Evolutionary conservation across 2,113 vertebrate genomes (phyloP).

Genomic region (human (Homo sapiens)): GRCh38 chr13:100949501-100950000

Average conservation of each 20-base stretch:
- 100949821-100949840: background rate
- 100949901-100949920: background rate
- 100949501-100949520: background rate
- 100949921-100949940: background rate
- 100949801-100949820: background rate
- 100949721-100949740: background rate
- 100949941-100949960: background rate
- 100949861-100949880: background rate
- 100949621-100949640: background rate
- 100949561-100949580: background rate
- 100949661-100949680: background rate
- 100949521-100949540: background rate
- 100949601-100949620: background rate
- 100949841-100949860: background rate
- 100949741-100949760: background rate
- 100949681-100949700: background rate
- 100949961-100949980: background rate
- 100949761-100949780: background rate
- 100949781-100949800: background rate
- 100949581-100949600: background rate
- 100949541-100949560: background rate
- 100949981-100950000: background rate
- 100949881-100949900: background rate
- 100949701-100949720: background rate
- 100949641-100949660: too few relatives aligned